These are phyloP conservation scores for Phylloscopus trochilus DNA, from an alignment of 2,113 vertebrate species.

Conservation along the genomic window DNA sequence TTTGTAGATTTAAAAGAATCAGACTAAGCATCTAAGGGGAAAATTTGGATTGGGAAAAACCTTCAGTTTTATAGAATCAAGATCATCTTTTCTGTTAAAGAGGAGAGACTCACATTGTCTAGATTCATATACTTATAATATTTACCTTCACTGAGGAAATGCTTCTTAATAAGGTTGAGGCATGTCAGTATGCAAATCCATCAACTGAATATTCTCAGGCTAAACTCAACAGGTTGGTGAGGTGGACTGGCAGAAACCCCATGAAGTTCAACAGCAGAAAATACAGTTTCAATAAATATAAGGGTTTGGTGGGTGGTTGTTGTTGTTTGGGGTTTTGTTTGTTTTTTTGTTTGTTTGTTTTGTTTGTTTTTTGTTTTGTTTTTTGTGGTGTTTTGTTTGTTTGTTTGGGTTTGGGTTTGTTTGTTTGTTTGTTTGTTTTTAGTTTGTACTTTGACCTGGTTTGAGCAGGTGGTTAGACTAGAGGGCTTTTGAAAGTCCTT, in stretches of 20 bases:
- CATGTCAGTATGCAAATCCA: background rate
- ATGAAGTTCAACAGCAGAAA: background rate
- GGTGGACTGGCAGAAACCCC: background rate
- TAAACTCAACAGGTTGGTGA: background rate
- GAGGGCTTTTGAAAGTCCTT: background rate
- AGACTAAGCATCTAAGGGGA: background rate
- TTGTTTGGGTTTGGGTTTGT: too few relatives aligned
- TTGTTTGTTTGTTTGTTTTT: too few relatives aligned
- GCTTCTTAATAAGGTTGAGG: background rate
- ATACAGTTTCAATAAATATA: background rate
- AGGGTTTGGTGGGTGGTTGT: too few relatives aligned
- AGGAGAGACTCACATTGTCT: background rate
- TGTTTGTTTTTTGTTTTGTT: too few relatives aligned
- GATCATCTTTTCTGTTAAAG: background rate
- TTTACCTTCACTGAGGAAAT: background rate
- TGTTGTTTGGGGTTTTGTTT: too few relatives aligned
- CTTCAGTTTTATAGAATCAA: background rate
- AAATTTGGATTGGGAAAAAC: background rate
- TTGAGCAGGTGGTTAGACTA: background rate
- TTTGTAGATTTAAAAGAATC: background rate
- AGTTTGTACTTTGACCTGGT: background rate
- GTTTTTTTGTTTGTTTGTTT: too few relatives aligned
- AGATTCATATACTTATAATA: accelerated
- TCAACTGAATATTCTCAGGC: background rate
- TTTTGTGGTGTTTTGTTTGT: too few relatives aligned